Percentiles rank a stretch among this genome's conserved stretches.
Conservation (phyloP, 2,797 vertebrate species). For the Tapirus indicus region DNA sequence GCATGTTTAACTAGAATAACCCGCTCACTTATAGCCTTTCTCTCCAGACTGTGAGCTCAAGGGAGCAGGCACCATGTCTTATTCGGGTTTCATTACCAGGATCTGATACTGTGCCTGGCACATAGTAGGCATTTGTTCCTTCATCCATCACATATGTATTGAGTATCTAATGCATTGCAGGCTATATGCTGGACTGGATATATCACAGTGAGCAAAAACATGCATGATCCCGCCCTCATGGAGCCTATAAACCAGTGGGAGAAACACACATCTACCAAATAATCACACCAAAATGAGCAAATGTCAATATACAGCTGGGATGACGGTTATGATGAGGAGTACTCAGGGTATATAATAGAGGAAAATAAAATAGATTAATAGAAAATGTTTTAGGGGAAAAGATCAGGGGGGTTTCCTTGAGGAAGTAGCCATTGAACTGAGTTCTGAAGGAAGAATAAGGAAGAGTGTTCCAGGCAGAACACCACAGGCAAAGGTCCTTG, state of each 20-base stretch:
- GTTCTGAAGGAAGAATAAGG: background rate
- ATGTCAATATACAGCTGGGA: background rate
- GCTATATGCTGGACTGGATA: background rate
- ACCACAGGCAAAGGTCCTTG: background rate
- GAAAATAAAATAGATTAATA: conserved; percentile 26
- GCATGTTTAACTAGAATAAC: background rate
- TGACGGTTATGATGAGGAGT: background rate
- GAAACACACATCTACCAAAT: background rate
- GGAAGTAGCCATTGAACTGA: background rate
- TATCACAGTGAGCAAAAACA: background rate
- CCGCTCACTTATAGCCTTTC: background rate
- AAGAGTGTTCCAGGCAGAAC: background rate
- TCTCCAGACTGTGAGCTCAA: background rate
- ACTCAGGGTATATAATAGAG: background rate
- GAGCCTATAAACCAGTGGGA: background rate
- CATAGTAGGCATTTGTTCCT: background rate
- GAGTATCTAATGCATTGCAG: background rate
- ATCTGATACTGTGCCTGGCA: no score
- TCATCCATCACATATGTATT: background rate
- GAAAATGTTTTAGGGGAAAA: background rate
- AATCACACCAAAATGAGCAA: background rate
- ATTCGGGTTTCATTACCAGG: background rate
- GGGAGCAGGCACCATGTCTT: background rate
- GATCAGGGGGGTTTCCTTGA: background rate
- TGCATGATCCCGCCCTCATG: background rate